Conservation (phyloP, 2,113 vertebrate genomes). For the Vulpes ferrilata region DNA sequence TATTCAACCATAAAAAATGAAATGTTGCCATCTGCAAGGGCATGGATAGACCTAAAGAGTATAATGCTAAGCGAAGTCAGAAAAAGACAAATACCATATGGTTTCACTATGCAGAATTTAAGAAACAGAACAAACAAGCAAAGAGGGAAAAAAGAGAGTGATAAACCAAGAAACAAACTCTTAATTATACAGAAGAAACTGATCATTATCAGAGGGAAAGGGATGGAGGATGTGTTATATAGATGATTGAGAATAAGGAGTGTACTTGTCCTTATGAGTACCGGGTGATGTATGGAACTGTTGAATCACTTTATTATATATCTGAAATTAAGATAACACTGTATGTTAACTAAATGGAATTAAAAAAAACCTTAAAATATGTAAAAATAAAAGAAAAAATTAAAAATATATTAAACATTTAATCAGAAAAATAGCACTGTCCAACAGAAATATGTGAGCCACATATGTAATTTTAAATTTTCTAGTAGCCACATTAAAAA, state of each 20-base stretch:
- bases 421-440: not conserved
- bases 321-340: not conserved
- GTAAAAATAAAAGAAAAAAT: not conserved
- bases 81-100: not conserved
- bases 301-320: not conserved
- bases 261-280: not conserved
- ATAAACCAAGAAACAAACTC: not conserved
- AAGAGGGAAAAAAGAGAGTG: not conserved
- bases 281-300: not conserved
- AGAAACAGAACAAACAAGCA: not conserved
- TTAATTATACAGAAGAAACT: not conserved
- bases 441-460: not conserved
- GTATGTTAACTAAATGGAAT: not conserved
- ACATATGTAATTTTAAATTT: not conserved
- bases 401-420: not conserved
- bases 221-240: not conserved
- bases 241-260: not conserved
- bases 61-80: not conserved
- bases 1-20: not conserved
- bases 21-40: not conserved
- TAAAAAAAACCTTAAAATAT: not conserved
- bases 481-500: constrained; percentile 6
- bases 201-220: not conserved
- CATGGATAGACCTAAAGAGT: not conserved
- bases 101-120: not conserved